Percentiles rank a stretch among this genome's conserved stretches.
Conservation (phyloP, 35 echinoderm and acorn worm genomes). For the Nesometra sesokonis region DNA sequence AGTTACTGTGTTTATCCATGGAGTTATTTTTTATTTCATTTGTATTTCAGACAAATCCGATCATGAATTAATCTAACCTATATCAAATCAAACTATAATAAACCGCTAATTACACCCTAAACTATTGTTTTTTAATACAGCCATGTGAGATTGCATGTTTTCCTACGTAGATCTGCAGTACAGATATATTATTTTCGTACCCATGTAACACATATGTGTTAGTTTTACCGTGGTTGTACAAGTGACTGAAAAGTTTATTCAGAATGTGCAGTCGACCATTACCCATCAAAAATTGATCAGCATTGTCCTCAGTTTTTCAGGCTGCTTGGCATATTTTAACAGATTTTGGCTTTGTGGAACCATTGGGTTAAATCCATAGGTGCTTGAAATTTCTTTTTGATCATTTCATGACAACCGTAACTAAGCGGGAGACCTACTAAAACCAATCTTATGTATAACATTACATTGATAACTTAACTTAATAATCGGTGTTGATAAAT, state of each 20-base stretch:
- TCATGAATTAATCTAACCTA: background rate
- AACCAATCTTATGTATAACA: too few relatives aligned
- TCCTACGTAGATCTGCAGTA: background rate
- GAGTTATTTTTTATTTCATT: too few relatives aligned
- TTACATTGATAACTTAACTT: too few relatives aligned
- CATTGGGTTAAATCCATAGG: too few relatives aligned
- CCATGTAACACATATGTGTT: background rate
- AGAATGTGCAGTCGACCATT: background rate
- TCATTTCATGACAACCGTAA: too few relatives aligned
- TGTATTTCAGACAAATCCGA: too few relatives aligned
- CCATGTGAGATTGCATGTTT: background rate
- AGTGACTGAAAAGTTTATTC: background rate
- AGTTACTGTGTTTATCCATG: too few relatives aligned
- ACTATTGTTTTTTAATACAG: background rate
- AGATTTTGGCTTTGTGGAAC: background rate
- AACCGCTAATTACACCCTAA: background rate
- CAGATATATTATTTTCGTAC: background rate
- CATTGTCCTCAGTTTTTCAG: background rate
- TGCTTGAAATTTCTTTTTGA: too few relatives aligned
- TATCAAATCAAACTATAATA: background rate
- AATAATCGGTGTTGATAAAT: too few relatives aligned
- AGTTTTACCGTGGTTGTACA: too few relatives aligned
- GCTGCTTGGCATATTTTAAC: background rate
- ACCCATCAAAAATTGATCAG: background rate
- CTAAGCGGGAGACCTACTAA: too few relatives aligned